Evolutionary conservation across 2,113 vertebrate genomes (phyloP).

Genomic region (Ivindomyrus marchei): DNA sequence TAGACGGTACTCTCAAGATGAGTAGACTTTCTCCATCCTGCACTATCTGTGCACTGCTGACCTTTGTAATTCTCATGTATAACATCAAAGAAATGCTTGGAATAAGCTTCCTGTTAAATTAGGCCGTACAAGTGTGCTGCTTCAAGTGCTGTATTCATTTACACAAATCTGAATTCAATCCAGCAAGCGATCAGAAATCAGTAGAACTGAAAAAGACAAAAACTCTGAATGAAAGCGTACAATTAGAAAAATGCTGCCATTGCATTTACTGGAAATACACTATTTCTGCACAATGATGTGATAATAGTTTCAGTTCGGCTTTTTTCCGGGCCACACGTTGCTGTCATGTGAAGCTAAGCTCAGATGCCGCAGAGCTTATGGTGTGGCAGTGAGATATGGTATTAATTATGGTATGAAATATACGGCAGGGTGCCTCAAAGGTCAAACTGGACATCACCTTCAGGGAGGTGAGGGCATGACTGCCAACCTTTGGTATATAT

Average conservation of each 20-base stretch:
- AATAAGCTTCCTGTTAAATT: not conserved
- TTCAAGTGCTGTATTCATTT: not conserved
- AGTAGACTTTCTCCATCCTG: not conserved
- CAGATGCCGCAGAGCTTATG: not conserved
- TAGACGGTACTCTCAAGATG: not conserved
- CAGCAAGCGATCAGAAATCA: not conserved
- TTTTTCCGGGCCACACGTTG: not conserved
- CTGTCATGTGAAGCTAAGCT: not conserved
- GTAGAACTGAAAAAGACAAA: not conserved
- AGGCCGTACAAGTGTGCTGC: not conserved
- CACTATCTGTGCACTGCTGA: not conserved
- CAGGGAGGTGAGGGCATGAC: too few species aligned
- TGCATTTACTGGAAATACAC: not conserved
- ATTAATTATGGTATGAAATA: not conserved
- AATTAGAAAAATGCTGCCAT: not conserved
- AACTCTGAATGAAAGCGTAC: not conserved
- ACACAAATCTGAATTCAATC: not conserved
- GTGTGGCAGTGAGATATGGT: not conserved
- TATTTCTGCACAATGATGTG: not conserved
- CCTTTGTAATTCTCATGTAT: not conserved
- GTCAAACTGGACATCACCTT: too few species aligned
- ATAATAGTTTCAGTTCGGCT: not conserved
- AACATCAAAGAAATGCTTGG: not conserved
- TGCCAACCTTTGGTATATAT: not conserved
- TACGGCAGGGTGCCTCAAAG: not conserved